A percentile compares a stretch with the other conserved stretches of the same genome.
Conservation (phyloP, 2,888 invertebrate species). For the Xestia xanthographa region DNA sequence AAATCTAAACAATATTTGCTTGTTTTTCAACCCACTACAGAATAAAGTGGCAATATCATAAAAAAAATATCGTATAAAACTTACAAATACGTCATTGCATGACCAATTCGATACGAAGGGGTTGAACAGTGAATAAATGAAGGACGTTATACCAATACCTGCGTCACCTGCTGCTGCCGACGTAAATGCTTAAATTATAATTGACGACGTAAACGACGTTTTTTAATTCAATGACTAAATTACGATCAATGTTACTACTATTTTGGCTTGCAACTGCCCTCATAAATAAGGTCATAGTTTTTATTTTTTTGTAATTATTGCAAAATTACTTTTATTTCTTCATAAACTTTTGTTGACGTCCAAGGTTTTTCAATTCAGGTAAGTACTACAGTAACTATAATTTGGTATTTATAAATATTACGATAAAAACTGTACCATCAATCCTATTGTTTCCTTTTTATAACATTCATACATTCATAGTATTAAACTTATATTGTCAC, state of each 20-base stretch:
- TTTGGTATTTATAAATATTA: slow-evolving; percentile 10
- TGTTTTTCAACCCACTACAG: slow-evolving; percentile 34
- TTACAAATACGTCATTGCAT: slow-evolving; percentile 48
- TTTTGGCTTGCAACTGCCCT: slow-evolving; percentile 43
- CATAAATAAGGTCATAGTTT: slow-evolving; percentile 16
- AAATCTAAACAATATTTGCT: slow-evolving; percentile 21
- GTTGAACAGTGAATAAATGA: slow-evolving; percentile 50
- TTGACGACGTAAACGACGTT: slow-evolving; percentile 54
- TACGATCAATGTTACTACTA: slow-evolving; percentile 43
- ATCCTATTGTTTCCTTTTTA: background rate
- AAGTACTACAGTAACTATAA: background rate
- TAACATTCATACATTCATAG: too few species aligned
- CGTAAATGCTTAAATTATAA: slow-evolving; percentile 43
- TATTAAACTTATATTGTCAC: too few species aligned
- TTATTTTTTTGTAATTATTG: background rate
- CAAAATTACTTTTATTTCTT: slow-evolving; percentile 3
- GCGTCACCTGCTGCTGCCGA: too few species aligned
- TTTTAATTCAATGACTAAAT: slow-evolving; percentile 59
- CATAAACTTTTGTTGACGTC: slow-evolving; percentile 11
- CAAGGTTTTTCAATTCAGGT: slow-evolving; percentile 20
- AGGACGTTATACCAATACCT: slow-evolving; percentile 51
- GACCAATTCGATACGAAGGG: slow-evolving; percentile 50
- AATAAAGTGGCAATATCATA: slow-evolving; percentile 33
- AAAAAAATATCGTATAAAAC: slow-evolving; percentile 36
- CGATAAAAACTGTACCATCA: background rate